These are phyloP conservation scores for Acromyrmex charruanus DNA, from an alignment of 1,140 invertebrate species.

Conservation along the genomic window DNA sequence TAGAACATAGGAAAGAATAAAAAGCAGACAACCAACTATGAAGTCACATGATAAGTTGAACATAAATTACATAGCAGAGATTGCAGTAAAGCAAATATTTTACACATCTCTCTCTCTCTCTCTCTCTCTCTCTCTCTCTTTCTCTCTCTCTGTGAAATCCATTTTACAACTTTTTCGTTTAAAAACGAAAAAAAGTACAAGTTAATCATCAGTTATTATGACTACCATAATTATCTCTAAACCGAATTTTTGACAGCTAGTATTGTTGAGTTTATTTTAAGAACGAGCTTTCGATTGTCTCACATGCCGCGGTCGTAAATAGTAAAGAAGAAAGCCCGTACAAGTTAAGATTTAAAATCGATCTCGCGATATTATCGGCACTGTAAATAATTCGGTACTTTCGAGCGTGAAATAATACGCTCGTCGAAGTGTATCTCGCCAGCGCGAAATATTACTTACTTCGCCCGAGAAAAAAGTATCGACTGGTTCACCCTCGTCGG, in stretches of 20 bases:
- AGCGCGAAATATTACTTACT: conserved; percentile 41
- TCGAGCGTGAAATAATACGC: conserved; percentile 47
- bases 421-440: conserved; percentile 25
- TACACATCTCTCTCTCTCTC: too few relatives aligned
- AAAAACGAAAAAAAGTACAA: too few relatives aligned
- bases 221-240: neutral
- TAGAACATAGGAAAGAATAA: too few relatives aligned
- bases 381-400: conserved; percentile 47
- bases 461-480: conserved; percentile 28
- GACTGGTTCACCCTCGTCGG: conserved; percentile 9
- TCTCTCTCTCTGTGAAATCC: too few relatives aligned
- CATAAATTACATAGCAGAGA: too few relatives aligned
- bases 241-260: neutral
- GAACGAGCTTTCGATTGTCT: conserved; percentile 17
- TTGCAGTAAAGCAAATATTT: too few relatives aligned
- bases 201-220: neutral
- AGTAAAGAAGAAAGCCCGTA: neutral
- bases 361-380: conserved; percentile 51
- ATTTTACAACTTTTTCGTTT: too few relatives aligned
- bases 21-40: too few relatives aligned
- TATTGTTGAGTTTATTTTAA: neutral
- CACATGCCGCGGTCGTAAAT: conserved; percentile 27
- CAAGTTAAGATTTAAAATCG: conserved; percentile 54
- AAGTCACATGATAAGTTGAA: too few relatives aligned
- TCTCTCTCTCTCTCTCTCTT: too few relatives aligned